These are phyloP conservation scores for Teleiodes luculella DNA, from an alignment of 2,888 invertebrate species.

Conservation along the genomic window DNA sequence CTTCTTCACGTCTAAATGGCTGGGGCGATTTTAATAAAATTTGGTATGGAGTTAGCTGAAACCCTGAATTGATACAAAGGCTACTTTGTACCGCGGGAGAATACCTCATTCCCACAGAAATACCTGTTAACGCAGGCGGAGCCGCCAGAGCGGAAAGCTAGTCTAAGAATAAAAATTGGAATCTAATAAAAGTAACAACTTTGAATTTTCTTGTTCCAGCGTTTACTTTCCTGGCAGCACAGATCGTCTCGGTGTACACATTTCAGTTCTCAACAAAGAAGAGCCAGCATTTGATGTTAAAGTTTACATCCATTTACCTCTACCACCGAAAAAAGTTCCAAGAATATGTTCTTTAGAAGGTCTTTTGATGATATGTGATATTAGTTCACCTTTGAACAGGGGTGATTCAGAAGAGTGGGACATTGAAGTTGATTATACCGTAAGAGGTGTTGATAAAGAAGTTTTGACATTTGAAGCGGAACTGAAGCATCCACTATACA, in stretches of 20 bases:
- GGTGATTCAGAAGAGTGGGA: slow-evolving; percentile 46
- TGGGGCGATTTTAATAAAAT: no score
- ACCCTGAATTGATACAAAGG: no score
- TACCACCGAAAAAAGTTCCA: slow-evolving; percentile 53
- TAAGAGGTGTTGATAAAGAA: slow-evolving; percentile 34
- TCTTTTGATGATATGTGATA: slow-evolving; percentile 46
- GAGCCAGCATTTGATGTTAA: slow-evolving; percentile 66
- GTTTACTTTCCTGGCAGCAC: slow-evolving; percentile 55
- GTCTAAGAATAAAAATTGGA: no score
- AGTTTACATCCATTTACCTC: slow-evolving; percentile 48
- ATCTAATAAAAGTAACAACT: no score
- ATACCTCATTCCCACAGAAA: no score
- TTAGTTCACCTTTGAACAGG: slow-evolving; percentile 55
- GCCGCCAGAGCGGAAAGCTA: no score
- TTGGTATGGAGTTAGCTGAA: no score
- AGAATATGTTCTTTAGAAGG: slow-evolving; percentile 49
- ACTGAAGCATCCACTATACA: slow-evolving; percentile 47
- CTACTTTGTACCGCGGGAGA: no score
- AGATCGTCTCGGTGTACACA: slow-evolving; percentile 47
- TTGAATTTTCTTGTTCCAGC: slow-evolving; percentile 39
- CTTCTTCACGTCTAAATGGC: no score
- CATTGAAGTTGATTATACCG: slow-evolving; percentile 57
- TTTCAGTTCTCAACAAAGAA: slow-evolving; percentile 50
- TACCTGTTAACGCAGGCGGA: no score
- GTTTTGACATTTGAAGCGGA: slow-evolving; percentile 40